These are phyloP conservation scores for Mesodorylaimus sp. DNA, from an alignment of 2,888 invertebrate genomes.

Conservation along the genomic window DNA sequence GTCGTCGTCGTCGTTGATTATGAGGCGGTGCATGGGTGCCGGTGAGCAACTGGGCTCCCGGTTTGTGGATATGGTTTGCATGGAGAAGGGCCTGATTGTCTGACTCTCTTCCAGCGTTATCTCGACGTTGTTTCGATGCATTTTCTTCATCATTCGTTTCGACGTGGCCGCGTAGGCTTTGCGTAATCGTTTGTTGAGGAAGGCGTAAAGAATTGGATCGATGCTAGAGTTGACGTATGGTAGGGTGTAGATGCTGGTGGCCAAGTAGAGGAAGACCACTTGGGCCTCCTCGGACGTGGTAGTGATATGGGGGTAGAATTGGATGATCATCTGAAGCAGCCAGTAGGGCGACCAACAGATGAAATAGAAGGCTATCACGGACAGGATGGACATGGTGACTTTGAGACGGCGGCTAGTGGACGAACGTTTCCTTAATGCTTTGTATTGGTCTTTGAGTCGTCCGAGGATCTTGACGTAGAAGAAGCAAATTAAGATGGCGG, in stretches of 20 bases:
- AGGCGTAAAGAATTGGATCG: slow-evolving; percentile 11
- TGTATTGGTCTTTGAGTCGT: neutral
- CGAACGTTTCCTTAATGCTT: neutral
- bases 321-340: slow-evolving; percentile 1
- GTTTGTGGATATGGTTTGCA: no score
- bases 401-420: neutral
- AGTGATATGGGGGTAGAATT: neutral
- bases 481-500: slow-evolving; percentile 2
- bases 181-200: slow-evolving; percentile 24
- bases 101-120: no score
- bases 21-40: no score
- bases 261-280: slow-evolving; percentile 22
- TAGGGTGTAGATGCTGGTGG: slow-evolving; percentile 33
- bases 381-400: slow-evolving; percentile 6
- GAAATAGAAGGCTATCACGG: slow-evolving; percentile 10
- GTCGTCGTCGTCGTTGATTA: no score
- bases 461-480: slow-evolving; percentile 7
- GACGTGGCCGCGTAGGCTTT: slow-evolving; percentile 26
- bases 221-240: slow-evolving; percentile 16
- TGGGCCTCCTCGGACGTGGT: neutral
- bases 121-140: no score
- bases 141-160: no score
- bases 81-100: no score
- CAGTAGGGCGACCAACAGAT: slow-evolving; percentile 12
- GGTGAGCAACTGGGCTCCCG: no score